Conservation (phyloP, 2,113 vertebrate genomes). For the Cervus canadensis region DNA sequence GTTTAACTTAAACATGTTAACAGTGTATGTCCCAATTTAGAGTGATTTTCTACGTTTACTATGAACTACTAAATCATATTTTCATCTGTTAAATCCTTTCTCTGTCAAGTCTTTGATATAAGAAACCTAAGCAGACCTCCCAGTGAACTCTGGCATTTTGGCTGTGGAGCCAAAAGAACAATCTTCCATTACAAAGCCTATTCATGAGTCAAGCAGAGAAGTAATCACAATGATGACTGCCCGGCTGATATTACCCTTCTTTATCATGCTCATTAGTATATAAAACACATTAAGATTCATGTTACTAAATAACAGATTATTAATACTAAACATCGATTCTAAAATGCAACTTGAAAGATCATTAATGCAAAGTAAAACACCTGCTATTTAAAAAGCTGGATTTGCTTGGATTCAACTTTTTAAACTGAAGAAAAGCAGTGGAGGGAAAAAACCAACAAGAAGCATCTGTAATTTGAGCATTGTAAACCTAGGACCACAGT, state of each 20-base stretch:
- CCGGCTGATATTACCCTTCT: neutral
- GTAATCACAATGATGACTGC: neutral
- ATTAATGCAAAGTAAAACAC: constrained; percentile 54
- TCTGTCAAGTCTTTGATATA: constrained; percentile 45
- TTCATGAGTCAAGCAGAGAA: neutral
- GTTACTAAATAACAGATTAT: constrained; percentile 41
- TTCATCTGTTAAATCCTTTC: constrained; percentile 49
- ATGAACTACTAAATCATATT: constrained; percentile 9
- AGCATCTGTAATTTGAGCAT: constrained; percentile 33
- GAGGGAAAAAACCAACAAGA: neutral
- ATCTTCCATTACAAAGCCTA: constrained; percentile 56
- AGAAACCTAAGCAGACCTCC: constrained; percentile 60
- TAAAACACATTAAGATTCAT: neutral
- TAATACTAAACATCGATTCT: constrained; percentile 39
- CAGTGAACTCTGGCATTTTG: constrained; percentile 68
- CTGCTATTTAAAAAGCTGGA: constrained; percentile 33
- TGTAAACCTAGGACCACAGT: neutral
- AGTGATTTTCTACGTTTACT: constrained; percentile 34
- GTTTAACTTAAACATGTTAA: constrained; percentile 28
- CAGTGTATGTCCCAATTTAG: neutral
- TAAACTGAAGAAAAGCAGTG: neutral
- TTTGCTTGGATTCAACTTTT: constrained; percentile 48
- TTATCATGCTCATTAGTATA: neutral
- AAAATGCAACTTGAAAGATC: constrained; percentile 25
- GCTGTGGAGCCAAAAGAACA: constrained; percentile 21